A percentile compares a stretch with the other conserved stretches of the same genome.
Conservation (phyloP, 23 tunicate genomes). For the Corella eumyota region DNA sequence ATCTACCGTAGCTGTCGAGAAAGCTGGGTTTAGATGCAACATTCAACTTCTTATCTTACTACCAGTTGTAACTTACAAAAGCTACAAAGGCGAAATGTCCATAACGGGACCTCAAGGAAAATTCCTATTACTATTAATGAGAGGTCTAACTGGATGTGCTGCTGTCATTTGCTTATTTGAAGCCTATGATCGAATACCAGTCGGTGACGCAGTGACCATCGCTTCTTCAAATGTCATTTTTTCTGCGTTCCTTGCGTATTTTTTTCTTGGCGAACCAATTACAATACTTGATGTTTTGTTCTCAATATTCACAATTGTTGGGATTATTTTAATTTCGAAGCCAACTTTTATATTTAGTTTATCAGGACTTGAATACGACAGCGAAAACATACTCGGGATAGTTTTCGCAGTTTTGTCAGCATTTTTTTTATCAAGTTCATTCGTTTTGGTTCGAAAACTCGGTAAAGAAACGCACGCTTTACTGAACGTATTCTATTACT, state of each 20-base stretch:
- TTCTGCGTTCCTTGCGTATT: conserved; percentile 11
- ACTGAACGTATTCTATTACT: conserved; percentile 39
- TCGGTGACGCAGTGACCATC: conserved; percentile 66
- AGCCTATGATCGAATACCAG: conserved; percentile 15
- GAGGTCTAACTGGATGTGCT: conserved; percentile 37
- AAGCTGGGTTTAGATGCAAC: neutral
- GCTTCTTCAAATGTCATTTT: conserved; percentile 26
- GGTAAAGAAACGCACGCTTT: conserved; percentile 18
- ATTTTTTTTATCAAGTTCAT: neutral
- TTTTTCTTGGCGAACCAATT: conserved; percentile 27
- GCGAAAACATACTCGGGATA: conserved; percentile 19
- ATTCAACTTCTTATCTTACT: neutral
- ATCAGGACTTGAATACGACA: neutral
- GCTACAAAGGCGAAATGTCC: neutral
- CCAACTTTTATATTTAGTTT: conserved; percentile 41
- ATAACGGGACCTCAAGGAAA: conserved; percentile 28
- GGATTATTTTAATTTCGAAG: conserved; percentile 38
- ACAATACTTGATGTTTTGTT: conserved; percentile 24
- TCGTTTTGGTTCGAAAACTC: conserved; percentile 19
- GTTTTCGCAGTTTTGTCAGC: conserved; percentile 12
- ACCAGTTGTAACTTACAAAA: conserved; percentile 1
- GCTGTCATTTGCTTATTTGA: conserved; percentile 28
- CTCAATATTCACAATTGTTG: conserved; percentile 12
- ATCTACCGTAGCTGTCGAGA: neutral
- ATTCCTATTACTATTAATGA: conserved; percentile 9